Conservation (phyloP, 2,113 vertebrate species). For the Clarias gariepinus region DNA sequence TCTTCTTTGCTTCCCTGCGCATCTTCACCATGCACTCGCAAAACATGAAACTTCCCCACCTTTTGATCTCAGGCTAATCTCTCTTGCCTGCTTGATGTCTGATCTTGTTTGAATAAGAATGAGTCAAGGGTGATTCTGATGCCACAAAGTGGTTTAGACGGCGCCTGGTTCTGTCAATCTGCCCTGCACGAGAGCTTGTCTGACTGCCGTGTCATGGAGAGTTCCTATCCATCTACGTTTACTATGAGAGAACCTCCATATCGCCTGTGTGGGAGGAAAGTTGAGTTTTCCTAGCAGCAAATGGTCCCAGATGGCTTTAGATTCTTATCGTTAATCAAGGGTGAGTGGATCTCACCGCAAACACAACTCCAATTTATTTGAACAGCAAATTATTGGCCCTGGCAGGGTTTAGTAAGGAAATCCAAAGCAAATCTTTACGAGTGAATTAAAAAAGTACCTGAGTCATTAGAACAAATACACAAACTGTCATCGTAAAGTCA, state of each 20-base stretch:
- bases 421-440: constrained; percentile 3
- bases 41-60: constrained; percentile 68
- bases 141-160: constrained; percentile 74
- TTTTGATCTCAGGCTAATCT: constrained; percentile 79
- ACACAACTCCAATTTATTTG: constrained; percentile 32
- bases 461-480: constrained; percentile 24
- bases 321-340: constrained; percentile 26
- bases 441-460: background rate
- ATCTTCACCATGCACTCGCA: constrained; percentile 67
- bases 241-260: constrained; percentile 19
- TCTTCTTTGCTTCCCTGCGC: constrained; percentile 41
- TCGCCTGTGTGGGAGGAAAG: constrained; percentile 11
- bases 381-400: constrained; percentile 19
- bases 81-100: constrained; percentile 75
- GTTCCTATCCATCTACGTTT: constrained; percentile 29
- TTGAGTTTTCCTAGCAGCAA: constrained; percentile 28
- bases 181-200: constrained; percentile 38
- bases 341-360: constrained; percentile 34
- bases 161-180: constrained; percentile 55
- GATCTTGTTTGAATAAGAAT: constrained; percentile 78
- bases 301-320: constrained; percentile 34
- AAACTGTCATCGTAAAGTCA: constrained; percentile 3
- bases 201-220: constrained; percentile 33
- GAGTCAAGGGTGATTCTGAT: constrained; percentile 70
- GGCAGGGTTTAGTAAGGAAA: background rate